A percentile compares a stretch with the other conserved stretches of the same genome.
These are phyloP conservation scores for Polyploca ridens DNA, from an alignment of 2,888 invertebrate species.

Conservation along the genomic window DNA sequence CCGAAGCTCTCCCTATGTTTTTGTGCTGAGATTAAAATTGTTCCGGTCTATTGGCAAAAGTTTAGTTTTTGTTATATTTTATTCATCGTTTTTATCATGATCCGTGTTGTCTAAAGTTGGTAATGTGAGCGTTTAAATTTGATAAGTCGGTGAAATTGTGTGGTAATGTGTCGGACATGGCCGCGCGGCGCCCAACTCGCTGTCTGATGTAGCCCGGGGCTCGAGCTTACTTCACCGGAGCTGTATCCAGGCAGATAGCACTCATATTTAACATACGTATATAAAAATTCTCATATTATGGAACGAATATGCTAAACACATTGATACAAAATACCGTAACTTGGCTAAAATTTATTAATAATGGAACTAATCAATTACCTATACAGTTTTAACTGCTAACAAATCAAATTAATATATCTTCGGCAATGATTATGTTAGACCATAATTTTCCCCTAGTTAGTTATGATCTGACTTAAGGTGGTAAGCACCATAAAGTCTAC, in stretches of 20 bases:
- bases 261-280: not conserved
- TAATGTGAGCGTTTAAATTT: constrained; percentile 56
- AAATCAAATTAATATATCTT: too few relatives aligned
- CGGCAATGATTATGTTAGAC: too few relatives aligned
- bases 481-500: too few relatives aligned
- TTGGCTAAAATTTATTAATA: not conserved
- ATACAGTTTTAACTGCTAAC: too few relatives aligned
- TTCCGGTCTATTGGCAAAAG: constrained; percentile 51
- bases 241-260: not conserved
- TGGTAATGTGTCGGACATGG: constrained; percentile 73
- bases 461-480: too few relatives aligned
- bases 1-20: constrained; percentile 40
- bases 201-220: constrained; percentile 42
- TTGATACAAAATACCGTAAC: not conserved
- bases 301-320: not conserved
- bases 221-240: constrained; percentile 25
- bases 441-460: too few relatives aligned
- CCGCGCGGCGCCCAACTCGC: constrained; percentile 52
- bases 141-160: constrained; percentile 73
- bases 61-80: constrained; percentile 32
- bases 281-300: not conserved
- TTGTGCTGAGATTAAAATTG: constrained; percentile 54
- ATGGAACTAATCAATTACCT: too few relatives aligned
- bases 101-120: constrained; percentile 8
- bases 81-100: constrained; percentile 15